Percentiles rank a stretch among this genome's conserved stretches.
phyloP scores from a whole-genome alignment of 2,113 vertebrate genomes.

The Caretta caretta region DNA sequence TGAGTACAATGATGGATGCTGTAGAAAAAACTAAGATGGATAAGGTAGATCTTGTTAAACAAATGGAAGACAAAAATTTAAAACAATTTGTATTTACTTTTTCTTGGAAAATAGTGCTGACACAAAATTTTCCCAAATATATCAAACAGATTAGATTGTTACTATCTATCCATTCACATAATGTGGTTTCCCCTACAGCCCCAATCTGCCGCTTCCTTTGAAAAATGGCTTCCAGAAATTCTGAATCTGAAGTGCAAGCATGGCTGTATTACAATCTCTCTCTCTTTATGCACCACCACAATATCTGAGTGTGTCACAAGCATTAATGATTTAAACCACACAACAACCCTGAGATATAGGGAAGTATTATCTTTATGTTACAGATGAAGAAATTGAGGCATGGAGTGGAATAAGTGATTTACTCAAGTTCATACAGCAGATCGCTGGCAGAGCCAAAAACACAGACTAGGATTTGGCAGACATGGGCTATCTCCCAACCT shows the following conservation, averaged over 20 bases:
- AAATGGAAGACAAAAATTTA: background rate
- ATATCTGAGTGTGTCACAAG: background rate
- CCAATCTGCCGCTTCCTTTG: background rate
- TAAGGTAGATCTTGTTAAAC: background rate
- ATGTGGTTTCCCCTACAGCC: background rate
- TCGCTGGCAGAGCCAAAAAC: background rate
- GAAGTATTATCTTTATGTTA: background rate
- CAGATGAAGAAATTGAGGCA: background rate
- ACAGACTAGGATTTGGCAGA: no score
- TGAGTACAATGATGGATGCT: background rate
- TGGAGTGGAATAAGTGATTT: background rate
- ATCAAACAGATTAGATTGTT: background rate
- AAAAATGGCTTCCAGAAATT: background rate
- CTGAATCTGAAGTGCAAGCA: background rate
- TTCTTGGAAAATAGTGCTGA: background rate
- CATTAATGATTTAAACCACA: background rate
- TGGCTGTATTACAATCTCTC: background rate
- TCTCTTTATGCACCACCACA: background rate
- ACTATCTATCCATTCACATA: background rate
- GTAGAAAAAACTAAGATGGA: rapidly evolving
- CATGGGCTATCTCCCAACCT: background rate
- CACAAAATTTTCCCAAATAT: background rate
- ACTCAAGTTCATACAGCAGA: background rate
- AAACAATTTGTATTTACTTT: background rate
- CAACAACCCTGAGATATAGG: background rate